Conservation (phyloP, 2,888 invertebrate species). For the Psylliodes chrysocephalus region DNA sequence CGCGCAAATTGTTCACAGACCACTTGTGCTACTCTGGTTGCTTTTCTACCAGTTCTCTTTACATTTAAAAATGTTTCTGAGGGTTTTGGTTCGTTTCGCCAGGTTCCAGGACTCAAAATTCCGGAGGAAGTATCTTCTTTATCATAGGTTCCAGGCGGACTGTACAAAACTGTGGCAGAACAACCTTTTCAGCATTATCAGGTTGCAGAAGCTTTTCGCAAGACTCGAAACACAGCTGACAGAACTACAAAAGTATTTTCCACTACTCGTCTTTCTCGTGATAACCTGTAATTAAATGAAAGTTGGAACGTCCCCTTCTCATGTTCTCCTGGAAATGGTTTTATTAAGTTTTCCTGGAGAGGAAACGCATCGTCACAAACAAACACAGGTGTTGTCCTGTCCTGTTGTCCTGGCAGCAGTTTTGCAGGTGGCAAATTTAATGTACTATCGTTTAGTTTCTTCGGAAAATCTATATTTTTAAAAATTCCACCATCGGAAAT, state of each 20-base stretch:
- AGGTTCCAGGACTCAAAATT: slow-evolving; percentile 11
- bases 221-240: slow-evolving; percentile 18
- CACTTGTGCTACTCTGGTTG: slow-evolving; percentile 24
- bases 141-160: slow-evolving; percentile 17
- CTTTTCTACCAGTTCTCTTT: slow-evolving; percentile 23
- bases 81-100: slow-evolving; percentile 15
- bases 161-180: slow-evolving; percentile 2
- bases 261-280: slow-evolving; percentile 15
- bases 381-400: slow-evolving; percentile 28
- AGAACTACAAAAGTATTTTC: slow-evolving; percentile 14
- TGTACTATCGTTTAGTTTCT: slow-evolving; percentile 10
- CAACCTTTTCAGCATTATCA: slow-evolving; percentile 8
- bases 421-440: slow-evolving; percentile 19
- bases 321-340: slow-evolving; percentile 31
- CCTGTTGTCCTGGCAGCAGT: slow-evolving; percentile 23
- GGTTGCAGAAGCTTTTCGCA: slow-evolving; percentile 15
- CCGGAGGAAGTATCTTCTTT: slow-evolving; percentile 9
- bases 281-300: slow-evolving; percentile 18
- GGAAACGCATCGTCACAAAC: too few species aligned
- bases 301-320: slow-evolving; percentile 24
- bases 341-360: too few species aligned
- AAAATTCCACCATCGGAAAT: too few species aligned
- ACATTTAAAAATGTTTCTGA: slow-evolving; percentile 17
- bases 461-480: too few species aligned
- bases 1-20: slow-evolving; percentile 29